Percentiles rank a stretch among this genome's conserved stretches.
These are phyloP conservation scores for Ceraclea dissimilis DNA, from an alignment of 2,888 invertebrate species.

Conservation along the genomic window DNA sequence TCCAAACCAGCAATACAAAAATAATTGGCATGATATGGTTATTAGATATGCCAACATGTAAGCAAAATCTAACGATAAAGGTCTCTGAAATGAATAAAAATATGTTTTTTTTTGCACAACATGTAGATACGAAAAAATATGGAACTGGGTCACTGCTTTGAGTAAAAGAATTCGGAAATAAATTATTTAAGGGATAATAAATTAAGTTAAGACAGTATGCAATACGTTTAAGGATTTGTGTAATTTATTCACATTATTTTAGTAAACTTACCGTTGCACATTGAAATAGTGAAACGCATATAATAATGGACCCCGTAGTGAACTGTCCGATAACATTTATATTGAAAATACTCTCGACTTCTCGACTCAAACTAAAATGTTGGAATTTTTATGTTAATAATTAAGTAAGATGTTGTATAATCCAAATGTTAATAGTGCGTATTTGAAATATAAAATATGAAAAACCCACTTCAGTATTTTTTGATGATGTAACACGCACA, in stretches of 20 bases:
- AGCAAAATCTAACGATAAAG: slow-evolving; percentile 1
- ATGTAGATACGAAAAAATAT: no score
- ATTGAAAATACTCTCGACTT: not conserved
- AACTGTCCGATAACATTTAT: slow-evolving; percentile 1
- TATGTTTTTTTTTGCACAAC: no score
- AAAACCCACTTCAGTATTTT: not conserved
- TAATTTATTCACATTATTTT: no score
- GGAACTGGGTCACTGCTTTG: no score
- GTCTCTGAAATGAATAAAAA: slow-evolving; percentile 1
- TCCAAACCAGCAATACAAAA: slow-evolving; percentile 8
- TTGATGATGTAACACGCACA: slow-evolving; percentile 1
- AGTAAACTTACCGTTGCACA: slow-evolving; percentile 7
- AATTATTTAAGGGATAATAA: no score
- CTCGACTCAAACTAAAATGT: not conserved
- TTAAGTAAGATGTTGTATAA: no score
- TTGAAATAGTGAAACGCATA: slow-evolving; percentile 5
- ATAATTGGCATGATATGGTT: slow-evolving; percentile 1
- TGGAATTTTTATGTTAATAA: no score
- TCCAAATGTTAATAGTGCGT: not conserved
- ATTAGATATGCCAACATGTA: slow-evolving; percentile 6
- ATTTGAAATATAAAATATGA: no score
- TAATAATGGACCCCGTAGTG: not conserved
- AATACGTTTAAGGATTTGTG: no score
- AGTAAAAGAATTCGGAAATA: no score
- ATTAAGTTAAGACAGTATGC: no score